Conservation (phyloP, 2,113 vertebrate species). For the Albula goreensis region DNA sequence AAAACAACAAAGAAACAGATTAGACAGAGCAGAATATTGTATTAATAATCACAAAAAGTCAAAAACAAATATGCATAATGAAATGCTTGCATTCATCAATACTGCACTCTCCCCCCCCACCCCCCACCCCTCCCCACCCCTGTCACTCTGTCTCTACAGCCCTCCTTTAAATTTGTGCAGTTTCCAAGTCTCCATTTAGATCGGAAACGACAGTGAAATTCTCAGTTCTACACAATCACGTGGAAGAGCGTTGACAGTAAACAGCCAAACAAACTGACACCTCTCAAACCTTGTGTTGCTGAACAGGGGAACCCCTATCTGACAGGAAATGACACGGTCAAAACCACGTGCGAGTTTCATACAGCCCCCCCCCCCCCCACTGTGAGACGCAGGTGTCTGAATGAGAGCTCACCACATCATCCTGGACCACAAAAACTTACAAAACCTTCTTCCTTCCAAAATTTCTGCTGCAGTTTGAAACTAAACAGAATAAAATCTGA, state of each 20-base stretch:
- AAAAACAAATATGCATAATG: too few relatives aligned
- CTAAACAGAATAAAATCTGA: neutral
- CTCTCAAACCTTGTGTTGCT: too few relatives aligned
- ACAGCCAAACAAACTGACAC: neutral
- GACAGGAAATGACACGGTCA: neutral
- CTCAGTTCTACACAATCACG: neutral
- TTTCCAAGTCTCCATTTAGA: neutral
- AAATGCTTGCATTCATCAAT: too few relatives aligned
- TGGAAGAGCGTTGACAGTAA: neutral
- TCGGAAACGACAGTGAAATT: neutral
- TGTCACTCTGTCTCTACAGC: neutral
- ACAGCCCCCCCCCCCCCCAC: neutral
- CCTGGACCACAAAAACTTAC: neutral
- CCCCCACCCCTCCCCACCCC: neutral
- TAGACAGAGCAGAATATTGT: too few relatives aligned
- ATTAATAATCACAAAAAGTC: too few relatives aligned
- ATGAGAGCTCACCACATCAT: neutral
- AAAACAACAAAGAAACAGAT: too few relatives aligned
- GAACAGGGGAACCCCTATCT: neutral
- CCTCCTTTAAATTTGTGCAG: neutral
- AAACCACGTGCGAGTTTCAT: constrained; percentile 6
- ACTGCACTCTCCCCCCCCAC: too few relatives aligned
- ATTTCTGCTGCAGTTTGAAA: neutral
- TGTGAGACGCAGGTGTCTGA: constrained; percentile 14
- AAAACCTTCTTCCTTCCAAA: neutral